Base-by-base conservation (phyloP, 2,113 vertebrate species). In the Guaruba guarouba region DNA sequence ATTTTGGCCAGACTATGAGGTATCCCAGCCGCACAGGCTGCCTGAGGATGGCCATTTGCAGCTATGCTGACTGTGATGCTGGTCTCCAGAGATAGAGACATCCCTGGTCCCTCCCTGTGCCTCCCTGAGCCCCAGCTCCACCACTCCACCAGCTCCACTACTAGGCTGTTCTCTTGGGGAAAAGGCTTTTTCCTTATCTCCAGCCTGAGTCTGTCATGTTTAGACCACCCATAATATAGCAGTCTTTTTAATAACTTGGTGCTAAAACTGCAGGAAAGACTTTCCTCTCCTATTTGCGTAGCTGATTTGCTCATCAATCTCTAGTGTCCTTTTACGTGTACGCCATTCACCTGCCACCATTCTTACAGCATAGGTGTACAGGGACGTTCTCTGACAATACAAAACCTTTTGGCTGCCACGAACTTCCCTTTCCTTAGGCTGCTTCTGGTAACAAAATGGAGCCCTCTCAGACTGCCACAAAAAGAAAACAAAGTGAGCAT, bases 1-100 rank as follows among this genome's bases (percentile, higher is more conserved):
- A 31, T 14, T 80, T 66, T 59, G 54, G n/a, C 17, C 6, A 18
- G 23, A 77, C 33, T 57, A 13, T 9, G 13, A 54, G 17, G 25
- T 37, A 87, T 29, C 10, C 29, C 18, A 66, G 6, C 35, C 39
- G 35, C n/a, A 86, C 23, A 80, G 23, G 37, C 29, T 91, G 22
- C 27, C 46, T 43, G 24, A 71, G 11, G 33, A 73, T 2, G 2
- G 19, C 33, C 2, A 1, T 57, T 25, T 41, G 11, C 1, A 0
- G 25, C 49, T 59, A 24, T 11, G 22, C 16, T 79, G n/a, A 37
- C 17, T 28, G 27, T 5, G 46, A 35, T 39, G 54, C n/a, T 68
- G 20, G 14, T 46, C 29, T n/a, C 29, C 44, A 39, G 52, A 48
- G 33, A 33, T 8, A 55, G 31, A 57, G 54, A 57, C 25, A 16